Evolutionary conservation across 2,888 invertebrate genomes (phyloP).

Genomic region (Adelognathus sp.): DNA sequence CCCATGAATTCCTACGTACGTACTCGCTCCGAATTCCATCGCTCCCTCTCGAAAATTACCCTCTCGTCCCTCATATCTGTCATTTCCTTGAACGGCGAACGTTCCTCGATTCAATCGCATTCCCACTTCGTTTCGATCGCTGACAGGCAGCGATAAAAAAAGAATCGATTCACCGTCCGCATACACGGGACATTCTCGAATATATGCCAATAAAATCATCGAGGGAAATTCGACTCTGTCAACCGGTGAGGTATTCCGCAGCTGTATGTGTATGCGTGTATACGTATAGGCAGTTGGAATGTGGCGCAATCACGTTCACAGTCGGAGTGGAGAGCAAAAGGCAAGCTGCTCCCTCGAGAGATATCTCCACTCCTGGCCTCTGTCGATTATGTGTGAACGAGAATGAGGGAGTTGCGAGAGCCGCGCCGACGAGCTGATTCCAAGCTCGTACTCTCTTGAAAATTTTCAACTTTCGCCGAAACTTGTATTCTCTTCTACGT

Average conservation of each 20-base stretch:
- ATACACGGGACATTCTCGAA: slow-evolving; percentile 1
- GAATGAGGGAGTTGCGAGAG: slow-evolving; percentile 17
- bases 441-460: background rate
- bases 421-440: background rate
- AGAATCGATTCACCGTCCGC: slow-evolving; percentile 40
- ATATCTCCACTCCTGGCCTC: slow-evolving; percentile 31
- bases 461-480: slow-evolving; percentile 36
- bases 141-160: slow-evolving; percentile 58
- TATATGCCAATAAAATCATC: too few relatives aligned
- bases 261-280: too few relatives aligned
- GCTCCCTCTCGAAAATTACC: background rate
- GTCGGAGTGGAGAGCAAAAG: slow-evolving; percentile 7
- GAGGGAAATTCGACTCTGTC: background rate
- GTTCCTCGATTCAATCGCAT: slow-evolving; percentile 49
- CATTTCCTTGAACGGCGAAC: slow-evolving; percentile 48
- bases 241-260: background rate
- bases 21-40: background rate
- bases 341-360: slow-evolving; percentile 31
- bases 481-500: slow-evolving; percentile 34
- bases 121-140: slow-evolving; percentile 40
- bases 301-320: background rate
- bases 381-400: slow-evolving; percentile 50
- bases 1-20: too few relatives aligned
- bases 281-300: background rate
- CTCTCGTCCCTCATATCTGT: slow-evolving; percentile 9